A percentile compares a stretch with the other conserved stretches of the same genome.
Conservation (phyloP, 2,797 vertebrate genomes). For the Rhyacichthys aspro region DNA sequence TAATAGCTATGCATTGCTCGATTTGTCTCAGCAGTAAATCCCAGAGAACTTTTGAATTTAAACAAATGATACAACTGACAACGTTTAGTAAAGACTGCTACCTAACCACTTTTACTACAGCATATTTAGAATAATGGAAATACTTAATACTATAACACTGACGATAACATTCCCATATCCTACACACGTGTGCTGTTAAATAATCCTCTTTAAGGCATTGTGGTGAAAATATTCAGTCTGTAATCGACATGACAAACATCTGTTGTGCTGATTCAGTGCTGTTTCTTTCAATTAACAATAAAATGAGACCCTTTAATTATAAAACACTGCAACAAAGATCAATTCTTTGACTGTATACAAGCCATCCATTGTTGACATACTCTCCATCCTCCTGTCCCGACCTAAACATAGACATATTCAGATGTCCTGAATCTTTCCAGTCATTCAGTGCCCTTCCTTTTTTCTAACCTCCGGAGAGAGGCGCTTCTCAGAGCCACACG, state of each 20-base stretch:
- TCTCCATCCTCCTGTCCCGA: conserved; percentile 23
- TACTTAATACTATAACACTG: conserved; percentile 16
- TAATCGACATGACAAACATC: conserved; percentile 36
- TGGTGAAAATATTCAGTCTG: conserved; percentile 39
- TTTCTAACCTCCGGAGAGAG: conserved; percentile 44
- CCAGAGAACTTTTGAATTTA: conserved; percentile 1
- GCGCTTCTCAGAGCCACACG: conserved; percentile 45
- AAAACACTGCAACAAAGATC: too few species aligned
- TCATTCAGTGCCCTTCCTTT: conserved; percentile 52
- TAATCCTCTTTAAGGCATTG: conserved; percentile 35
- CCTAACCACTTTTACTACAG: conserved; percentile 3
- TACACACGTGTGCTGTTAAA: conserved; percentile 31
- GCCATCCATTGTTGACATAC: conserved; percentile 23
- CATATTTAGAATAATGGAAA: conserved; percentile 1
- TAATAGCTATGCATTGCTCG: conserved; percentile 9
- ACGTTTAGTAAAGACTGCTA: conserved; percentile 15
- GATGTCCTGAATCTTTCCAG: conserved; percentile 37
- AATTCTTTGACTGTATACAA: conserved; percentile 24
- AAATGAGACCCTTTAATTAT: conserved; percentile 34
- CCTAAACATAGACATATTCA: conserved; percentile 30
- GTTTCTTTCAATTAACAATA: conserved; percentile 22
- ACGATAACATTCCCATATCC: conserved; percentile 10
- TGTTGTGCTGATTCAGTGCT: conserved; percentile 9
- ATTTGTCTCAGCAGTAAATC: conserved; percentile 10
- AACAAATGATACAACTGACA: conserved; percentile 11